These are phyloP conservation scores for Neopipo cinnamomea DNA, from an alignment of 2,113 vertebrate genomes.

Conservation along the genomic window DNA sequence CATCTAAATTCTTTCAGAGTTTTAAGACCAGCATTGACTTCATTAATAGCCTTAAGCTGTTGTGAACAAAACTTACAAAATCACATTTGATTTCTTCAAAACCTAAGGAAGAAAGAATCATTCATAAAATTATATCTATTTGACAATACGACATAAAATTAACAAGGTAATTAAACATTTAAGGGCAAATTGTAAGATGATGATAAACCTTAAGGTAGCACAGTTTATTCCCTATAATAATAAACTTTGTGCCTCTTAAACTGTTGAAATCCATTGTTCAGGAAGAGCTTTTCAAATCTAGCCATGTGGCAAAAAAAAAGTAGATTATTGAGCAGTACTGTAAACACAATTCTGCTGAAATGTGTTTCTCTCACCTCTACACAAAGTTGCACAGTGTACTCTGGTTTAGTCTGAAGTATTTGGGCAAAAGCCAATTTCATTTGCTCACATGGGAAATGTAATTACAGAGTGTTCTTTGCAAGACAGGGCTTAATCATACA, in stretches of 20 bases:
- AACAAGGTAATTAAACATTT: not conserved
- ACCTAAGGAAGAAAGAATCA: not conserved
- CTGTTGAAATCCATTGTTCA: not conserved
- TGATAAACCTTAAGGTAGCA: not conserved
- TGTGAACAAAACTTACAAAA: not conserved
- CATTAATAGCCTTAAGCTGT: not conserved
- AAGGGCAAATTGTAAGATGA: not conserved
- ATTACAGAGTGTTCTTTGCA: not conserved
- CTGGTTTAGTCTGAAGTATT: not conserved
- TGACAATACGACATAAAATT: not conserved
- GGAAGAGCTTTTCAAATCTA: not conserved
- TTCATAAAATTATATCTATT: not conserved
- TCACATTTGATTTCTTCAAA: not conserved
- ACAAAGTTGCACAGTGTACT: not conserved
- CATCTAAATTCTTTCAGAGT: not conserved
- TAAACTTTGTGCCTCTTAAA: not conserved
- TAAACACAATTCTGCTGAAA: not conserved
- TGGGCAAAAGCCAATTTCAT: not conserved
- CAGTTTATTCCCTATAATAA: not conserved
- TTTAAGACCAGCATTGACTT: not conserved
- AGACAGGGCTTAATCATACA: fast-evolving
- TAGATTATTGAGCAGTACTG: not conserved
- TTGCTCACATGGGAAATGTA: not conserved
- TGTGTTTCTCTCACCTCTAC: not conserved
- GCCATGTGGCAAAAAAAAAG: not conserved